Percentiles rank a stretch among this genome's conserved stretches.
Conservation (phyloP, 2,888 invertebrate genomes). For the Pseudococcus longispinus region DNA sequence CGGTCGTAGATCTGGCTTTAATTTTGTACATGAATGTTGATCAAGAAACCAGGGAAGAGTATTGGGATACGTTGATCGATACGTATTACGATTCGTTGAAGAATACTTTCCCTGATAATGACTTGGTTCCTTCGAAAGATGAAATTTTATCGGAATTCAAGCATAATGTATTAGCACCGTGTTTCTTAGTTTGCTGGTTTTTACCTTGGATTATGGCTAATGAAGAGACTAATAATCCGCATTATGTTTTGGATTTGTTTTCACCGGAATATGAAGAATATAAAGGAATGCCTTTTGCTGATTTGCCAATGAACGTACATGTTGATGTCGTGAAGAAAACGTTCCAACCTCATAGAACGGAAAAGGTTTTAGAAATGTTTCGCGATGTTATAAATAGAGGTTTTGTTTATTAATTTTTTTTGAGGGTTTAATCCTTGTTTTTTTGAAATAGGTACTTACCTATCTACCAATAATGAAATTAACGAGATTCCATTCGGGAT, state of each 20-base stretch:
- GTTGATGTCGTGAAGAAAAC: neutral
- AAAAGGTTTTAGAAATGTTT: neutral
- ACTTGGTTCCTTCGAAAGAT: neutral
- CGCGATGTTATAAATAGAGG: neutral
- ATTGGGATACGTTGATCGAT: conserved; percentile 69
- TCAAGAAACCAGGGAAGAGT: conserved; percentile 66
- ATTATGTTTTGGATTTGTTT: neutral
- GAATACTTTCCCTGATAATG: conserved; percentile 53
- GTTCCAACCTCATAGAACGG: neutral
- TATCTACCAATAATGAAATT: no score
- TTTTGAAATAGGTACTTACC: no score
- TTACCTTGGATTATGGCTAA: neutral
- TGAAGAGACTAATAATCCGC: neutral
- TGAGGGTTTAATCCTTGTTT: neutral
- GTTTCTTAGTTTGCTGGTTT: neutral
- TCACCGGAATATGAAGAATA: neutral
- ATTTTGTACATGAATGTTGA: conserved; percentile 67
- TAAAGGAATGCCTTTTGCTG: neutral
- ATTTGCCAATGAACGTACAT: neutral
- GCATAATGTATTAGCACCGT: neutral
- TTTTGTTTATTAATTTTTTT: neutral
- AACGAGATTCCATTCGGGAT: no score
- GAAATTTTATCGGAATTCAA: neutral
- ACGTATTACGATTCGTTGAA: conserved; percentile 70
- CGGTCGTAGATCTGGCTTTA: neutral